phyloP scores from a whole-genome alignment of 35 echinoderm and acorn worm genomes.

The Lytechinus variegatus region DNA sequence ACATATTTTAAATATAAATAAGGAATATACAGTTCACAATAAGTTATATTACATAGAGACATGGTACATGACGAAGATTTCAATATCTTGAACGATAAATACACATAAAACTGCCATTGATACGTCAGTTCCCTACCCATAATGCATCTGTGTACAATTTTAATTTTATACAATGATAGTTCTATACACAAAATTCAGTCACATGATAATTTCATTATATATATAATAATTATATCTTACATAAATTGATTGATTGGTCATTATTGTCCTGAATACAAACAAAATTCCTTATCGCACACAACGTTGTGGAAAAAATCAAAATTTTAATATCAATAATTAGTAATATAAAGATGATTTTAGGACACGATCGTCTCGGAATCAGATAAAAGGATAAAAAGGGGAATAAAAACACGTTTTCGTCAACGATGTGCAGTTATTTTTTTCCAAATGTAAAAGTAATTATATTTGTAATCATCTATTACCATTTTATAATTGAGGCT shows the following conservation, averaged over 20 bases:
- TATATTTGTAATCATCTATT: no score
- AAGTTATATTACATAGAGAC: slow-evolving; percentile 14
- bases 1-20: slow-evolving; percentile 14
- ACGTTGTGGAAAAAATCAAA: no score
- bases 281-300: neutral
- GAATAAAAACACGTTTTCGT: no score
- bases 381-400: no score
- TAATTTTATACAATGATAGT: neutral
- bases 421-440: no score
- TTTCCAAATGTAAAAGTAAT: no score
- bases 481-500: no score
- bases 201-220: neutral
- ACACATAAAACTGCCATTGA: neutral
- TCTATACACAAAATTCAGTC: neutral
- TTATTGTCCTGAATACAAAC: neutral
- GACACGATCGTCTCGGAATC: no score
- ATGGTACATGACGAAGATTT: neutral
- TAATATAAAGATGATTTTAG: no score
- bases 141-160: neutral
- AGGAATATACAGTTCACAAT: slow-evolving; percentile 4
- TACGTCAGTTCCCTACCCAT: neutral
- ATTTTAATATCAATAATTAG: no score
- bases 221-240: neutral
- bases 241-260: neutral
- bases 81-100: slow-evolving; percentile 12